Evolutionary conservation across 2,113 vertebrate species (phyloP).

Genomic region (Paradisaea rubra): DNA sequence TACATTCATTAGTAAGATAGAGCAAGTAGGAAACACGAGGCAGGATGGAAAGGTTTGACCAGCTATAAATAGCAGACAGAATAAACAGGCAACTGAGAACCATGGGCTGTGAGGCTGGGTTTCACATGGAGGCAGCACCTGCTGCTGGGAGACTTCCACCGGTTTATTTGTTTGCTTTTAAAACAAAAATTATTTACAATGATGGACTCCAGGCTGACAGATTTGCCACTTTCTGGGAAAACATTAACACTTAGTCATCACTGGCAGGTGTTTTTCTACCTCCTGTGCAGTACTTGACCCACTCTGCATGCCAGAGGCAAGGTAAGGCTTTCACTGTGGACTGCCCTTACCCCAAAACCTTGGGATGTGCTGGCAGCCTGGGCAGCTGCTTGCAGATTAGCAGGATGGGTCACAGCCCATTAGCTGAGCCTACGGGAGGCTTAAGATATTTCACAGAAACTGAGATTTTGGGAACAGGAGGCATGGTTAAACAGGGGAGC

Average conservation of each 20-base stretch:
- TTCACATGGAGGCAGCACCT: not conserved
- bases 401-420: not conserved
- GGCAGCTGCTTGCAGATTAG: not conserved
- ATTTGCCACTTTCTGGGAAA: not conserved
- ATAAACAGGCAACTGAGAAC: conserved; percentile 16
- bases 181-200: conserved; percentile 24
- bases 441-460: not conserved
- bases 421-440: not conserved
- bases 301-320: not conserved
- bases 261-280: not conserved
- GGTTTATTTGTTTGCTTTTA: conserved; percentile 33
- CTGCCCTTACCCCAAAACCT: not conserved
- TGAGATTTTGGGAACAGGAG: not conserved
- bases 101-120: not conserved
- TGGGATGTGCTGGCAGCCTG: not conserved
- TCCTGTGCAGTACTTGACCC: not conserved
- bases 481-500: not conserved
- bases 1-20: not conserved
- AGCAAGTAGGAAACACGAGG: not conserved
- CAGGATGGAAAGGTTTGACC: not conserved
- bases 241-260: not conserved
- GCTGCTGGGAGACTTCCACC: not conserved
- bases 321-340: not conserved
- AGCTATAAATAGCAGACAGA: conserved; percentile 29
- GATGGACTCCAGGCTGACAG: not conserved